Evolutionary conservation across 1,140 invertebrate genomes (phyloP), one percentile per base, ranked within the genome.

Genomic region (Oreohelix idahoensis): DNA sequence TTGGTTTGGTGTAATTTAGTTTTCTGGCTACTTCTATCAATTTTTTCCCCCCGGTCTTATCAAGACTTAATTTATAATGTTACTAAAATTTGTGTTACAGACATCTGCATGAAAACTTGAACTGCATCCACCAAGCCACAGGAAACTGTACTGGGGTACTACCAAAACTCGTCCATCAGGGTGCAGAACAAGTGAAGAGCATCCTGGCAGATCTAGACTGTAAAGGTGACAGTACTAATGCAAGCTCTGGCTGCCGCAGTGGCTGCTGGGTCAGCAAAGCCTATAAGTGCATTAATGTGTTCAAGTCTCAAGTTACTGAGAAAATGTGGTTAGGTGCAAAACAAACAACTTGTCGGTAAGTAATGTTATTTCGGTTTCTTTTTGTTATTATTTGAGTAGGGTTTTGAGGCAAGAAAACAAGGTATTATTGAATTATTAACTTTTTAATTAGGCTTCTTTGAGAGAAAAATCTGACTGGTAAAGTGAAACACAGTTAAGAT

Each of bases 241-340:
- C 20, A 0, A 58, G 4, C 1, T 63, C 39, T 42, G 73, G 51
- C 20, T 83, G 81, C 74, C 49, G 36, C 8, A 29, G 29, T 66
- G 81, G 81, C 36, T 83, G 81, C 29, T 39, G 26, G 51, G 38
- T 77, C 2, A 69, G n/a, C 17, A 17, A 76, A 32, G 73, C 73
- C 39, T 11, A 58, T 17, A 39, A 42, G 39, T 83, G 81, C 58
- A 17, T 83, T 38, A 38, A 45, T 66, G n/a, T 15, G 26, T 75
- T 79, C 63, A 38, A 26, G 2, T 35, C 26, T 17, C 5, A 36
- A 51, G 35, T 77, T 38, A 53, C 75, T 42, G 42, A 42, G 17
- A 77, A 13, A 49, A 53, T 77, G 26, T 77, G 45, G 39, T 11
- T 17, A 35, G 17, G 5, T 32, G 5, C 36, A 11, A 1, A 29